Base-by-base conservation (phyloP, 2,113 vertebrate species). In the Dicaeum eximium region DNA sequence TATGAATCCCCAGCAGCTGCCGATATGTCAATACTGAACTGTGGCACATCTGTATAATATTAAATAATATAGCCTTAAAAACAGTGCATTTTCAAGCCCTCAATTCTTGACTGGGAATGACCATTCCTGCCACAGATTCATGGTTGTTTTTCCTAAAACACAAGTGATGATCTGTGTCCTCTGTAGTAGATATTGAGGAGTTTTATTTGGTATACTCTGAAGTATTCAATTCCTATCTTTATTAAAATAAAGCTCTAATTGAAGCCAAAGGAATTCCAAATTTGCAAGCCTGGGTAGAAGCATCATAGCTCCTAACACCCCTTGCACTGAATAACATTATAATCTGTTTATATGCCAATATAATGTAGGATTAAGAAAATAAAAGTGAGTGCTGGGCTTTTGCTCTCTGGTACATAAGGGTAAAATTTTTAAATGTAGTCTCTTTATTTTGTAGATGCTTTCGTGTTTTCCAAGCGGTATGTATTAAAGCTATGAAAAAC, bases 1-100 rank as follows among this genome's bases (percentile, higher is more conserved):
- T 21, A 0, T 51, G 33, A 31, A 4, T 35, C 66, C 18, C 1
- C 66, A 13, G 54, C 16, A 33, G 5, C 35, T 45, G 7, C 38
- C 0, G 1, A 30, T 10, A 31, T 9, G 4, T 25, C 30, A 42
- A 7, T 13, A 16, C 23, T 21, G 25, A 16, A 1, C 19, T 8
- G 24, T 7, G n/a, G 20, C 24, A 18, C 6, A 2, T 17, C 15
- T 5, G 18, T 27, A 6, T 6, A 5, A 2, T 7, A 16, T 2
- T 18, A 13, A 31, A 13, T 48, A 12, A 21, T 7, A 4, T 1
- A 40, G 51, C 56, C 19, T 8, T 22, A 11, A 25, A 62, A 60
- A 6, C 0, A 58, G 4, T 8, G n/a, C 48, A 4, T 19, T 35
- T 53, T 5, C 25, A 24, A 44, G 8, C 48, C 12, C 42, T 27